phyloP scores from a whole-genome alignment of 2,113 vertebrate species.

The Capreolus pygargus region DNA sequence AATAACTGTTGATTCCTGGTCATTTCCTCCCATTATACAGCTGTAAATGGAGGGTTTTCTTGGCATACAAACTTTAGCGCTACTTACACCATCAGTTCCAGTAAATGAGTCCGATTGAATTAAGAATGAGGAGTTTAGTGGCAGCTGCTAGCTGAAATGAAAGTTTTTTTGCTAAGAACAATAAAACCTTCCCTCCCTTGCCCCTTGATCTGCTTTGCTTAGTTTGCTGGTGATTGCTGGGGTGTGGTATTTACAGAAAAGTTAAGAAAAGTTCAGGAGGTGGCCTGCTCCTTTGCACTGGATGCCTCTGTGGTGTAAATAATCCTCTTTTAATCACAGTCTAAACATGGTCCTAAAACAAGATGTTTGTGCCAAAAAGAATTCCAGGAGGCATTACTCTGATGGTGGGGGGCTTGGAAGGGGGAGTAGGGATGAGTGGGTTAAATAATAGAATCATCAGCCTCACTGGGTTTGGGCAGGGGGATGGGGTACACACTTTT shows the following conservation, averaged over 20 bases:
- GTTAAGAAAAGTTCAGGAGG: background rate
- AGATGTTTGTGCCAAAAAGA: conserved; percentile 49
- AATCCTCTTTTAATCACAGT: conserved; percentile 52
- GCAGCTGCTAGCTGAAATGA: background rate
- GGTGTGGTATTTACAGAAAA: conserved; percentile 26
- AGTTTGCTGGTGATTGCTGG: background rate
- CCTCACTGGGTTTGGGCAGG: background rate
- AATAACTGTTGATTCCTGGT: background rate
- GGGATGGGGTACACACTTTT: background rate
- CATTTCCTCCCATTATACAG: background rate
- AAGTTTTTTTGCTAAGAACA: background rate
- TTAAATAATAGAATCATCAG: conserved; percentile 23
- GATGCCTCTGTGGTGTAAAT: background rate
- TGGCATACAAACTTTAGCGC: background rate
- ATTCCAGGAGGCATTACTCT: conserved; percentile 39
- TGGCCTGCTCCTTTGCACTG: background rate
- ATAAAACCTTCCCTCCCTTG: background rate
- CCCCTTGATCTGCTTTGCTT: background rate
- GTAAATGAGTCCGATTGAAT: background rate
- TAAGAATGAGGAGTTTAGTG: background rate
- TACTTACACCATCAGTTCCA: background rate
- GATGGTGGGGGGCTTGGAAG: background rate
- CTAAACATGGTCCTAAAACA: conserved; percentile 51
- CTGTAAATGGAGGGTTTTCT: background rate
- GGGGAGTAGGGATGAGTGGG: background rate